phyloP scores from a whole-genome alignment of 2,888 invertebrate species.

The Gryllus longicercus region DNA sequence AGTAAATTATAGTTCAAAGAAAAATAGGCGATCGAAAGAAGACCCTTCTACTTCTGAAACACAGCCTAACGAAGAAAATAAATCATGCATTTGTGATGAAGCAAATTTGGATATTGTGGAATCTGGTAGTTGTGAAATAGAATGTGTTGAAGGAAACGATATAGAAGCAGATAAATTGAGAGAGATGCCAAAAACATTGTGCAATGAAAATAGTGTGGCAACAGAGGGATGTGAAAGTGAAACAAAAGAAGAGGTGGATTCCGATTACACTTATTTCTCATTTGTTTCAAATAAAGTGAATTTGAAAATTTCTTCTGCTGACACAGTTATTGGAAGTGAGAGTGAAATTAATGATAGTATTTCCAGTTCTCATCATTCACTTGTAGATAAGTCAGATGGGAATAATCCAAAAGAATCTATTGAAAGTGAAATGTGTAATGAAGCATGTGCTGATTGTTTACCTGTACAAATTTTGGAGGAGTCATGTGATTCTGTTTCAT shows the following conservation, averaged over 20 bases:
- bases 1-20: constrained; percentile 37
- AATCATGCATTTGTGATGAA: not conserved
- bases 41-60: not conserved
- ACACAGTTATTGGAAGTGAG: not conserved
- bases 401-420: not conserved
- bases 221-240: not conserved
- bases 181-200: not conserved
- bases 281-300: not conserved
- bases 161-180: not conserved
- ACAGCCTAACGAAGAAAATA: not conserved
- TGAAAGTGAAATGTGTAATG: constrained; percentile 2
- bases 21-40: constrained; percentile 32
- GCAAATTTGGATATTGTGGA: constrained; percentile 11
- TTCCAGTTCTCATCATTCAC: too few species aligned
- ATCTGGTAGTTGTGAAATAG: not conserved
- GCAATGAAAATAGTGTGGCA: not conserved
- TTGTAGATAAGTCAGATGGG: not conserved
- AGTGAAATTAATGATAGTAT: not conserved
- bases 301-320: not conserved
- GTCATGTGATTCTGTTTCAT: not conserved
- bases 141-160: constrained; percentile 20
- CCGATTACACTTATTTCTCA: not conserved
- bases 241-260: constrained; percentile 1
- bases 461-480: constrained; percentile 1
- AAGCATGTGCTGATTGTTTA: constrained; percentile 7